Evolutionary conservation across 2,113 vertebrate species (phyloP).

Genomic region (Copsychus sechellarum): DNA sequence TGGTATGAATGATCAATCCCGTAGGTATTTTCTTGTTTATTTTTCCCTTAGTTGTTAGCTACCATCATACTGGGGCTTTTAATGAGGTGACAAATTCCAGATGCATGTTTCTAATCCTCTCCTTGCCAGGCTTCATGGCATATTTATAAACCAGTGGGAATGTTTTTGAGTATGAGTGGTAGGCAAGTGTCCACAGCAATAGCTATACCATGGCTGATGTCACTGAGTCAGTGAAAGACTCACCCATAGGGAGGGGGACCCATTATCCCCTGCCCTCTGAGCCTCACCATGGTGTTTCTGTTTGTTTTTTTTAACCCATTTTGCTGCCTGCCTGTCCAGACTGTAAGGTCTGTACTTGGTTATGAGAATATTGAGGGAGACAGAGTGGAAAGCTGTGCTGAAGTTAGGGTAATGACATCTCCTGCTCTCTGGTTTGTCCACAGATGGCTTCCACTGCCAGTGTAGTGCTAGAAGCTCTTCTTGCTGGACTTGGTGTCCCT

Average conservation of each 20-base stretch:
- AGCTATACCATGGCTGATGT: neutral
- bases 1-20: neutral
- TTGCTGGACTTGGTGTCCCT: neutral
- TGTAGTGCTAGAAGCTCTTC: neutral
- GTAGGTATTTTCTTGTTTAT: neutral
- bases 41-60: neutral
- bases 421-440: neutral
- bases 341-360: neutral
- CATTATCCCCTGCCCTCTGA: neutral
- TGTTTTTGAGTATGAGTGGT: neutral
- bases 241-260: neutral
- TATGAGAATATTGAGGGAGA: neutral
- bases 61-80: neutral
- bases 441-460: neutral
- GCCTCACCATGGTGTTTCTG: neutral
- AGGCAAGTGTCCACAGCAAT: neutral
- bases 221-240: neutral
- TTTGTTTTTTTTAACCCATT: neutral
- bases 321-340: neutral
- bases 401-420: neutral
- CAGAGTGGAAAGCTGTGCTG: neutral
- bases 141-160: neutral
- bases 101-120: neutral
- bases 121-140: neutral
- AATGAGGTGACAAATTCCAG: neutral